A percentile compares a stretch with the other conserved stretches of the same genome.
Conservation (phyloP, 2,113 vertebrate species). For the Microcebus ravelobensis region DNA sequence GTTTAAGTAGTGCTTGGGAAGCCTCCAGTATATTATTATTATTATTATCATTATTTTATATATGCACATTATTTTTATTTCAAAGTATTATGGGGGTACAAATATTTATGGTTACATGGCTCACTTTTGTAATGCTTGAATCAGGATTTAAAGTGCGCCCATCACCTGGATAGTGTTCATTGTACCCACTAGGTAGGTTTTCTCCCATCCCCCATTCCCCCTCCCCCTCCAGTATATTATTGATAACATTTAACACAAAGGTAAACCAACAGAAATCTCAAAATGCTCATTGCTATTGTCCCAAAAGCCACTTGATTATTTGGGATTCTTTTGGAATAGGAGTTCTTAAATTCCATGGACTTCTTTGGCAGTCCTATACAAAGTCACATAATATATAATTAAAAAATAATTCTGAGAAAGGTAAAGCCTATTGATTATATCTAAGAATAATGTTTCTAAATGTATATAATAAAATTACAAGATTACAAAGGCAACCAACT, state of each 20-base stretch:
- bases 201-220: too few relatives aligned
- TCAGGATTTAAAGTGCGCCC: too few relatives aligned
- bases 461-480: background rate
- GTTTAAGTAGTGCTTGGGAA: background rate
- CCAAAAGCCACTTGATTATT: background rate
- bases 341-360: background rate
- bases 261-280: constrained; percentile 10
- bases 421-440: background rate
- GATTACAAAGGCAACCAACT: constrained; percentile 31
- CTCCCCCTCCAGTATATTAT: background rate
- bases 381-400: background rate
- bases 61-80: too few relatives aligned
- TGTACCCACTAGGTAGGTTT: too few relatives aligned
- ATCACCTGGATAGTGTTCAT: too few relatives aligned
- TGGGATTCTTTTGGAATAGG: background rate
- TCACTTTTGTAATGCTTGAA: too few relatives aligned
- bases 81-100: too few relatives aligned
- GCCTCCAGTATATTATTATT: background rate
- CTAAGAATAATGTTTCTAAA: constrained; percentile 21
- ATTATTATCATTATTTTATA: background rate
- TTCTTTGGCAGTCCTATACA: background rate
- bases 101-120: too few relatives aligned
- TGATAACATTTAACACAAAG: background rate
- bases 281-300: background rate
- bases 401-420: constrained; percentile 3